A percentile compares a stretch with the other conserved stretches of the same genome.
Evolutionary conservation across 1,140 invertebrate species (phyloP).

Genomic region (Berghia stephanieae): DNA sequence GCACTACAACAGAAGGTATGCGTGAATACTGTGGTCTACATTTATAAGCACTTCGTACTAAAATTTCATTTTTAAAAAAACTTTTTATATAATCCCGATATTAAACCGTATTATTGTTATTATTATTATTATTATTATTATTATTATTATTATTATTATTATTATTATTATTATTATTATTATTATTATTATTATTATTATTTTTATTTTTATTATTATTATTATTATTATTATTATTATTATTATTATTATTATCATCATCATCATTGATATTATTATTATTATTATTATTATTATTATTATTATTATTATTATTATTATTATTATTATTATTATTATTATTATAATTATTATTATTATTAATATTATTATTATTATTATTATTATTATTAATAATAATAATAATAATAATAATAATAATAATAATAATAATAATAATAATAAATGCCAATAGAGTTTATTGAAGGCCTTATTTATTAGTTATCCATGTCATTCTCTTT

Average conservation of each 20-base stretch:
- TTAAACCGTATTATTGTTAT: too few species aligned
- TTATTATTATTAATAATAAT: neutral
- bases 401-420: neutral
- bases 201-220: too few species aligned
- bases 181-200: too few species aligned
- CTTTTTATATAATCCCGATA: too few species aligned
- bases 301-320: neutral
- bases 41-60: neutral
- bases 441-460: neutral
- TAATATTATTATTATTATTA: neutral
- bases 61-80: too few species aligned
- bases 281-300: too few species aligned
- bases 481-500: neutral
- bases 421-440: neutral
- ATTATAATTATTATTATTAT: neutral
- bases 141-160: too few species aligned
- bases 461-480: neutral
- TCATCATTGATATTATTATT: too few species aligned
- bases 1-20: slow-evolving; percentile 63
- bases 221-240: too few species aligned
- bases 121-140: too few species aligned
- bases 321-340: neutral
- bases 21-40: neutral
- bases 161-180: too few species aligned
- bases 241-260: too few species aligned